Conservation (phyloP, 2,888 invertebrate species). For the Ophioninae sp. region DNA sequence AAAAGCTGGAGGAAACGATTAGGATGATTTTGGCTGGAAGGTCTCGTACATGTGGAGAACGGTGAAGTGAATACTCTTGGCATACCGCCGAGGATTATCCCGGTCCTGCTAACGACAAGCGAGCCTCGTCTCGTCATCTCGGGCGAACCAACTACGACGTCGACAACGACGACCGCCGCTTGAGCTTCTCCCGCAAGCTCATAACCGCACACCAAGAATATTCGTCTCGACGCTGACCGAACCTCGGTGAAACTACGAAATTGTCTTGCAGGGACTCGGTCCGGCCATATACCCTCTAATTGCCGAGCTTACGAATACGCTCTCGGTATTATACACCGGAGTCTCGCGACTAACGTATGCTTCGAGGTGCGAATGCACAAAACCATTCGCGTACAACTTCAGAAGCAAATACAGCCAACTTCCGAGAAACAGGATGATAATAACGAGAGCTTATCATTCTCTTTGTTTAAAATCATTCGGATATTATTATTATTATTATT, state of each 20-base stretch:
- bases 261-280: conserved; percentile 46
- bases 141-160: conserved; percentile 52
- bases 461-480: not conserved
- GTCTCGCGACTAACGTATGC: conserved; percentile 17
- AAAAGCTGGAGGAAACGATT: not conserved
- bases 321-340: conserved; percentile 35
- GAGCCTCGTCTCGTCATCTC: conserved; percentile 57
- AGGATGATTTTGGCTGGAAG: conserved; percentile 23
- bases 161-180: conserved; percentile 28
- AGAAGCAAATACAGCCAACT: conserved; percentile 1
- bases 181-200: conserved; percentile 49
- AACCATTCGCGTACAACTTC: not conserved
- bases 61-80: conserved; percentile 52
- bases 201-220: conserved; percentile 44
- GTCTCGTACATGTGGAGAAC: conserved; percentile 10
- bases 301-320: conserved; percentile 44
- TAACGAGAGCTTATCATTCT: not conserved
- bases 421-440: not conserved
- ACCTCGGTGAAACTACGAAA: conserved; percentile 56
- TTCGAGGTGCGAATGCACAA: conserved; percentile 12
- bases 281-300: conserved; percentile 54
- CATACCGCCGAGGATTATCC: conserved; percentile 60
- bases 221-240: conserved; percentile 21
- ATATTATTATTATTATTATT: no score
- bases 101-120: conserved; percentile 60